phyloP scores from a whole-genome alignment of 1,140 invertebrate species.

The Cyclargus thomasi region DNA sequence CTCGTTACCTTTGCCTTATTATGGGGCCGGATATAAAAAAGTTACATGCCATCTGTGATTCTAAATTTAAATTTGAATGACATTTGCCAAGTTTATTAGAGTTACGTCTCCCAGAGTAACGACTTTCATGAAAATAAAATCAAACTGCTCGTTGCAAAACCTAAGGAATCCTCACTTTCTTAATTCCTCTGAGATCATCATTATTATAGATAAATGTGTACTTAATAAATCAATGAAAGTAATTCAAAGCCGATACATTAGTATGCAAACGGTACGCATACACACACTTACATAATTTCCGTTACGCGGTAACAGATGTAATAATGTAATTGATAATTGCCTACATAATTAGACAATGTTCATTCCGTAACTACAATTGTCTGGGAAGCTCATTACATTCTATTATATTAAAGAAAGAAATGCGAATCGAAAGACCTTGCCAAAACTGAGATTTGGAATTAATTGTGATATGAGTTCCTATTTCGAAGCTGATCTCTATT shows the following conservation, averaged over 20 bases:
- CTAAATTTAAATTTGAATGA: background rate
- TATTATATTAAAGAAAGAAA: too few species aligned
- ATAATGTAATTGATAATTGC: conserved; percentile 40
- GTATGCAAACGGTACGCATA: background rate
- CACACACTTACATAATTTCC: conserved; percentile 23
- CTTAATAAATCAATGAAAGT: background rate
- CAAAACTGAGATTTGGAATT: too few species aligned
- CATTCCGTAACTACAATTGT: conserved; percentile 23
- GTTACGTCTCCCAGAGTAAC: too few species aligned
- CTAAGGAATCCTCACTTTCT: too few species aligned
- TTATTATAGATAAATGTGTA: background rate
- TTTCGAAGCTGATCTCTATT: too few species aligned
- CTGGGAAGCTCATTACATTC: background rate
- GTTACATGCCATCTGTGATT: conserved; percentile 4
- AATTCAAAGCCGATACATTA: background rate
- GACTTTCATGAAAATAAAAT: too few species aligned
- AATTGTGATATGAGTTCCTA: too few species aligned
- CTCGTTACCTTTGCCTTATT: conserved; percentile 18
- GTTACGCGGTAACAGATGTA: conserved; percentile 31
- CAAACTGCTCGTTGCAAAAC: too few species aligned
- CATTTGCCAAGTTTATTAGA: background rate
- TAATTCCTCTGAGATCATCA: too few species aligned
- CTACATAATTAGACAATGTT: conserved; percentile 33
- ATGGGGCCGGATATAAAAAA: conserved; percentile 18
- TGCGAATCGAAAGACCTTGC: too few species aligned